Base-by-base conservation (phyloP, 1,140 invertebrate species). In the Bursaphelenchus mucronatus region DNA sequence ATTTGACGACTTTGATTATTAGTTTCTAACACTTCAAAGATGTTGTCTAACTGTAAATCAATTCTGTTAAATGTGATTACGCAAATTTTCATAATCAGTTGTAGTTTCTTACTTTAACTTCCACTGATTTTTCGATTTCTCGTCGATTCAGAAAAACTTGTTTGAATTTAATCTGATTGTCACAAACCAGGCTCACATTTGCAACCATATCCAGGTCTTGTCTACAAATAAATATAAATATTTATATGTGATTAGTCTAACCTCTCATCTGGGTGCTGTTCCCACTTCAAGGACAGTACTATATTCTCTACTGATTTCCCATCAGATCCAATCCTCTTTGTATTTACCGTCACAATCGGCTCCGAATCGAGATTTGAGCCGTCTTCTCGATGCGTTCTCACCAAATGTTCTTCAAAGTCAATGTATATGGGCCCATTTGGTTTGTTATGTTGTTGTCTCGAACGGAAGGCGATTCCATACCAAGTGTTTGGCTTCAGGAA, bases 121-220 rank as follows among this genome's bases (percentile, higher is more conserved):
- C 76, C n/a, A 79, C 61, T 39, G 73, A 76, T 54, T 79, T 74
- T 56, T 79, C 62, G 30, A 63, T 56, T 57, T 75, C 76, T 11
- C 52, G 53, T 5, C 59, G 56, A 45, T 62, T 39, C 58, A 75
- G 66, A 15, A 39, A 53, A 6, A 75, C 40, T 63, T 78, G 68
- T 53, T 76, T 75, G 44, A 79, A 76, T 45, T 75, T 78, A 19
- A 76, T 64, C 21, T 74, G 59, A 3, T 76, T 56, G 30, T 64
- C 62, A 61, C 73, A 75, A 54, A 74, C 58, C 9, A 75, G 52
- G n/a, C 72, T 75, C 45, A 75, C 62, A 51, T 75, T 78, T 8
- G 76, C 71, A 40, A 74, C 44, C 11, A 67, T 66, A 41, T 75
- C 61, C 59, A 75, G 56, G 54, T 78, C 75, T 39, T 41, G 58